phyloP scores from a whole-genome alignment of 2,888 invertebrate genomes.

The Chymomyza procnemis region DNA sequence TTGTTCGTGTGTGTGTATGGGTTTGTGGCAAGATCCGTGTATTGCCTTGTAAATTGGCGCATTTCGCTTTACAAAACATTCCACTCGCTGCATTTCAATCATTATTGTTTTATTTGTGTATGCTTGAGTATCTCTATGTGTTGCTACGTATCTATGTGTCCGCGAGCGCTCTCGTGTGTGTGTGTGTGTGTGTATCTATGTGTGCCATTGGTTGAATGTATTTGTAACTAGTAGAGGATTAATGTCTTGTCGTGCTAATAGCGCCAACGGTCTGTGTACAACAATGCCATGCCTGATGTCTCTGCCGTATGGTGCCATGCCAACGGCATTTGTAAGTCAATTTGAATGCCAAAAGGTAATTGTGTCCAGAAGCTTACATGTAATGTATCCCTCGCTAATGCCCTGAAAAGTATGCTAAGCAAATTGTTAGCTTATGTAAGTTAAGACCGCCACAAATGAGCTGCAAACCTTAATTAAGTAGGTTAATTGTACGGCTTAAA shows the following conservation, averaged over 20 bases:
- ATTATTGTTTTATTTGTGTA: slow-evolving; percentile 36
- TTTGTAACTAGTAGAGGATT: neutral
- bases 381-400: neutral
- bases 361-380: neutral
- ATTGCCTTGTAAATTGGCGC: slow-evolving; percentile 53
- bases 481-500: too few relatives aligned
- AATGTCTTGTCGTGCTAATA: neutral
- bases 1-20: slow-evolving; percentile 9
- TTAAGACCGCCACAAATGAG: neutral
- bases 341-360: neutral
- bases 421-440: neutral
- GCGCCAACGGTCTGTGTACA: neutral
- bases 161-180: too few relatives aligned
- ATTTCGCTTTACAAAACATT: slow-evolving; percentile 48
- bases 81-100: slow-evolving; percentile 56
- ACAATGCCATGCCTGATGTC: neutral
- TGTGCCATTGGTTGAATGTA: neutral
- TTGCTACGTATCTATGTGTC: neutral
- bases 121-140: neutral
- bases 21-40: slow-evolving; percentile 45
- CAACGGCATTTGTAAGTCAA: neutral
- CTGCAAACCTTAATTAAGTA: neutral
- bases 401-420: neutral
- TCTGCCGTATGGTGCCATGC: neutral
- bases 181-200: neutral